Evolutionary conservation across 2,888 invertebrate species (phyloP).

Genomic region (Orthonychiurus folsomi): DNA sequence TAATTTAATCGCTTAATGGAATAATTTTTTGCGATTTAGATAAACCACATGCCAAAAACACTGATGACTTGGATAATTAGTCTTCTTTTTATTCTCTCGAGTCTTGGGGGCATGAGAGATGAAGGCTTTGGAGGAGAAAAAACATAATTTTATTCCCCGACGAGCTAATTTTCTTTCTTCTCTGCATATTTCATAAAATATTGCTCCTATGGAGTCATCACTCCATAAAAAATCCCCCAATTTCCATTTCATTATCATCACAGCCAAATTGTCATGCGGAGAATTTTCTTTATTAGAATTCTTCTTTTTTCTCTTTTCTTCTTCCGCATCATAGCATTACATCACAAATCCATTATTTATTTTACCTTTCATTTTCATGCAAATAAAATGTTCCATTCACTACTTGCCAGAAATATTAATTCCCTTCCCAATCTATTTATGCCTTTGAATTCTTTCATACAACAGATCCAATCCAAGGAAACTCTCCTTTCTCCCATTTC

Average conservation of each 20-base stretch:
- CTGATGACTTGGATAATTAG: slow-evolving; percentile 41
- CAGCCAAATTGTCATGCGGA: slow-evolving; percentile 27
- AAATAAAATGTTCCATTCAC: too few species aligned
- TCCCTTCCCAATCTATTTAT: too few species aligned
- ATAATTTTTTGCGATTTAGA: slow-evolving; percentile 40
- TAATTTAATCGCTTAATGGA: slow-evolving; percentile 41
- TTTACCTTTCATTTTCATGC: too few species aligned
- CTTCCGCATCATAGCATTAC: too few species aligned
- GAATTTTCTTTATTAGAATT: slow-evolving; percentile 7
- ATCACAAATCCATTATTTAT: too few species aligned
- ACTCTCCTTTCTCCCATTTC: too few species aligned
- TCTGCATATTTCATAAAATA: slow-evolving; percentile 16
- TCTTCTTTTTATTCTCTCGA: slow-evolving; percentile 26
- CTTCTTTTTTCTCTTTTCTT: too few species aligned
- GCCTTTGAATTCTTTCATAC: too few species aligned
- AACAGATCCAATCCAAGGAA: too few species aligned
- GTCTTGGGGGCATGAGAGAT: neutral
- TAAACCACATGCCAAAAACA: slow-evolving; percentile 41
- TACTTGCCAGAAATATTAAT: too few species aligned
- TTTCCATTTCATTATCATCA: slow-evolving; percentile 33
- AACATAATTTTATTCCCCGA: slow-evolving; percentile 31
- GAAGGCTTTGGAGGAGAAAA: slow-evolving; percentile 13
- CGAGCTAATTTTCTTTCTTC: slow-evolving; percentile 24
- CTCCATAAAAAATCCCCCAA: slow-evolving; percentile 26
- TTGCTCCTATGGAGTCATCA: slow-evolving; percentile 26